Base-by-base conservation (phyloP, 1,140 invertebrate species). In the Penaeus japonicus region DNA sequence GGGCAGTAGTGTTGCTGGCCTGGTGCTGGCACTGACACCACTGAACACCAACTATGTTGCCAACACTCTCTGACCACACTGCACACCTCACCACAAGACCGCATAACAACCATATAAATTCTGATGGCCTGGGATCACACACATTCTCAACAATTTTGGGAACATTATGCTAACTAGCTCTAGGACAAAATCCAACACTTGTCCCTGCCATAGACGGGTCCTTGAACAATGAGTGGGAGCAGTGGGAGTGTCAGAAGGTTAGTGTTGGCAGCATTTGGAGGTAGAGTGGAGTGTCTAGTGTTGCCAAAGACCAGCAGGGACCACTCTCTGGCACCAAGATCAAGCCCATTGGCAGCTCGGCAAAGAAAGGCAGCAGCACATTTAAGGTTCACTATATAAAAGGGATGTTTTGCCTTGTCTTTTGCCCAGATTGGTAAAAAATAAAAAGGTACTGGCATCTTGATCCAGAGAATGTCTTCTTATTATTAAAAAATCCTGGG, bases 251-350 rank as follows among this genome's bases (percentile, higher is more conserved):
- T 82, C 27, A 73, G n/a, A 70, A 70, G 27, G 24, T 75, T 62
- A 87, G 78, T 87, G 85, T 65, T 81, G 78, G 83, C 77, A 87
- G 85, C 78, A 81, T 70, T 62, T 53, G 27, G 55, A 55, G 84
- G 53, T 62, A 79, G 77, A 39, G 55, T 80, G 35, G 35, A 47
- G 87, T 88, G 30, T 75, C 32, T 65, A 39, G 62, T 39, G 87
- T 55, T 54, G 80, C 80, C 81, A 77, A 80, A 88, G 80, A 82
- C 87, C 87, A 88, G 80, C 87, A 83, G 70, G 81, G 81, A 47
- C 80, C 87, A 88, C 87, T 88, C 87, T 83, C 87, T 88, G 87
- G 87, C 54, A 88, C 62, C 80, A 88, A 88, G 87, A 88, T 77
- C 22, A 54, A 88, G 24, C 30, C 53, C 70, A 30, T 57, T 62